phyloP scores from a whole-genome alignment of 2,797 vertebrate genomes.

The Odontamblyopus rebecca region DNA sequence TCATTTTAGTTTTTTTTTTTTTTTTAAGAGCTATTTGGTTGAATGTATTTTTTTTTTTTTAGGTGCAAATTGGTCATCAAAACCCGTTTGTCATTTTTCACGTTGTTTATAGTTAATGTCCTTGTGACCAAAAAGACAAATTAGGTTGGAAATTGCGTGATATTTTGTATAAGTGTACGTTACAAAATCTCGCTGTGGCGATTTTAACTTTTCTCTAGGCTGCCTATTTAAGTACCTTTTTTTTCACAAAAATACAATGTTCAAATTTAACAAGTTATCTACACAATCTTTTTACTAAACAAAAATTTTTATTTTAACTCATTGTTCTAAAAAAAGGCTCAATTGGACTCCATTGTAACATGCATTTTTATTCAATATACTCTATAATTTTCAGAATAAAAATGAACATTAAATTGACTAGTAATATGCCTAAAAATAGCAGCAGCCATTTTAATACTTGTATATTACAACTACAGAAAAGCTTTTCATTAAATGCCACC shows the following conservation, averaged over 20 bases:
- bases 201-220: constrained; percentile 57
- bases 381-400: background rate
- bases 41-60: constrained; percentile 48
- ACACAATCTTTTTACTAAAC: constrained; percentile 27
- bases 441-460: constrained; percentile 74
- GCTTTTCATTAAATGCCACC: constrained; percentile 74
- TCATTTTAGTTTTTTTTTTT: constrained; percentile 58
- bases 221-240: constrained; percentile 65
- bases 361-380: constrained; percentile 17
- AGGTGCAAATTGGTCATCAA: constrained; percentile 45
- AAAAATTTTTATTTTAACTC: constrained; percentile 27
- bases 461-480: constrained; percentile 70
- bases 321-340: constrained; percentile 44
- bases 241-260: constrained; percentile 48
- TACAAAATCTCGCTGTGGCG: constrained; percentile 68
- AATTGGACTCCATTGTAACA: constrained; percentile 53
- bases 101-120: constrained; percentile 54
- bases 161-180: constrained; percentile 53
- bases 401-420: constrained; percentile 16
- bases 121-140: constrained; percentile 49
- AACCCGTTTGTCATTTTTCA: constrained; percentile 62
- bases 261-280: constrained; percentile 50
- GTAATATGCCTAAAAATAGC: constrained; percentile 45
- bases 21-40: constrained; percentile 61
- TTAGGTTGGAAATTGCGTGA: constrained; percentile 53